Conservation (phyloP, 2,888 invertebrate species). For the Lasius platythorax region DNA sequence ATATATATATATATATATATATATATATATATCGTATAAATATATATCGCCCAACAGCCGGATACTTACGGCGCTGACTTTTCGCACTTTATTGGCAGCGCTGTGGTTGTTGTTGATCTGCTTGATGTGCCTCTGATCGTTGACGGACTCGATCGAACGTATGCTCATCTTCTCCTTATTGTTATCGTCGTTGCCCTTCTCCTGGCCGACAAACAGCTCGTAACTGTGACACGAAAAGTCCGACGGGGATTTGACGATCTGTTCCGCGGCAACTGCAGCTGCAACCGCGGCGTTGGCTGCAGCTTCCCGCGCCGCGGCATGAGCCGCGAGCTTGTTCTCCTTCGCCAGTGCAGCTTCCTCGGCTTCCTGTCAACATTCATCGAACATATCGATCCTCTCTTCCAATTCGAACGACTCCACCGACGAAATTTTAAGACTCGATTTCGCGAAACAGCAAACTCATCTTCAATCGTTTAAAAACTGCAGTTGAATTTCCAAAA, state of each 20-base stretch:
- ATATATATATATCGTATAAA: background rate
- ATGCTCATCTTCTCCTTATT: constrained; percentile 97
- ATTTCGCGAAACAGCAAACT: background rate
- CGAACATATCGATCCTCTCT: background rate
- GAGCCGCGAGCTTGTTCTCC: constrained; percentile 89
- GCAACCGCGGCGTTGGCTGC: constrained; percentile 88
- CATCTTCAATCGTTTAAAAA: background rate
- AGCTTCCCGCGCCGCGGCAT: constrained; percentile 89
- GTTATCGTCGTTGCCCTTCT: constrained; percentile 95
- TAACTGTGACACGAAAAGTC: constrained; percentile 97
- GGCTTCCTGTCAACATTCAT: constrained; percentile 59
- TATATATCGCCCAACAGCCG: constrained; percentile 42
- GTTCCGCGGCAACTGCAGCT: constrained; percentile 87
- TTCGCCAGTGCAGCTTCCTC: constrained; percentile 92
- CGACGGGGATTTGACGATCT: constrained; percentile 95
- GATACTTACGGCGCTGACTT: constrained; percentile 95
- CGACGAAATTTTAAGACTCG: background rate
- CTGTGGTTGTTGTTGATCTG: constrained; percentile 85
- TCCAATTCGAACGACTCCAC: background rate
- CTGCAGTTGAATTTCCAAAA: background rate
- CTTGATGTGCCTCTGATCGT: constrained; percentile 89
- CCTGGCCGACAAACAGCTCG: constrained; percentile 96
- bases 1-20: constrained; percentile 22
- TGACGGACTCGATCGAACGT: constrained; percentile 95
- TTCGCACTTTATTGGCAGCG: constrained; percentile 91